A percentile compares a stretch with the other conserved stretches of the same genome.
These are phyloP conservation scores for Philypnodon macrostomus DNA, from an alignment of 2,797 vertebrate species.

Conservation along the genomic window DNA sequence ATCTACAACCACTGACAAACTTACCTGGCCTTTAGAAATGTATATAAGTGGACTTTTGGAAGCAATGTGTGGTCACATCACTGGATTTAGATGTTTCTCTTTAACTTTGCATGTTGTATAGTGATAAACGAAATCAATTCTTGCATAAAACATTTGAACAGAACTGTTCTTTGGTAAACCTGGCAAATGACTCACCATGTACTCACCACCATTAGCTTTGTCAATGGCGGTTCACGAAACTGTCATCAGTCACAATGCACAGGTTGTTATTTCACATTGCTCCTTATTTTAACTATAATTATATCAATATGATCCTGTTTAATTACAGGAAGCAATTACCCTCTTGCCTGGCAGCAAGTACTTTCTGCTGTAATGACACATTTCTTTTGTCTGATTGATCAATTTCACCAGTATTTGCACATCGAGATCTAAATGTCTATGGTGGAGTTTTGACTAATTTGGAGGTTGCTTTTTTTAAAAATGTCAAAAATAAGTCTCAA, in stretches of 20 bases:
- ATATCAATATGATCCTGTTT: conserved; percentile 61
- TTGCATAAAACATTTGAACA: too few relatives aligned
- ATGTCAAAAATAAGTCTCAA: conserved; percentile 46
- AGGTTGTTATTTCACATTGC: conserved; percentile 47
- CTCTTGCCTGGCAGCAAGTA: conserved; percentile 39
- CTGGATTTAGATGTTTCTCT: too few relatives aligned
- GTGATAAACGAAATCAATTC: too few relatives aligned
- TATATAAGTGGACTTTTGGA: too few relatives aligned
- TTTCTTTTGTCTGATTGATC: conserved; percentile 24
- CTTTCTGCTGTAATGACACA: conserved; percentile 26
- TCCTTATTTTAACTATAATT: conserved; percentile 64
- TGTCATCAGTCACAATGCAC: conserved; percentile 55
- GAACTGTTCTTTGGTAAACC: conserved; percentile 39
- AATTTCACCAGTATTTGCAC: conserved; percentile 13
- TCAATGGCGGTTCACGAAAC: conserved; percentile 53
- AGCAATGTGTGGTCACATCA: too few relatives aligned
- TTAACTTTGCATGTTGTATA: too few relatives aligned
- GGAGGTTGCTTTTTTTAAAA: too few relatives aligned
- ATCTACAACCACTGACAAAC: too few relatives aligned
- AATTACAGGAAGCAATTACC: conserved; percentile 70
- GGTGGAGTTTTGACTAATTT: conserved; percentile 33
- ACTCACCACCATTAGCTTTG: conserved; percentile 64
- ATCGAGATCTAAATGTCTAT: conserved; percentile 16
- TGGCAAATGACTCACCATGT: conserved; percentile 61
- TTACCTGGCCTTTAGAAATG: too few relatives aligned